These are phyloP conservation scores for Pyrgilauda ruficollis DNA, from an alignment of 2,113 vertebrate species.

Conservation along the genomic window DNA sequence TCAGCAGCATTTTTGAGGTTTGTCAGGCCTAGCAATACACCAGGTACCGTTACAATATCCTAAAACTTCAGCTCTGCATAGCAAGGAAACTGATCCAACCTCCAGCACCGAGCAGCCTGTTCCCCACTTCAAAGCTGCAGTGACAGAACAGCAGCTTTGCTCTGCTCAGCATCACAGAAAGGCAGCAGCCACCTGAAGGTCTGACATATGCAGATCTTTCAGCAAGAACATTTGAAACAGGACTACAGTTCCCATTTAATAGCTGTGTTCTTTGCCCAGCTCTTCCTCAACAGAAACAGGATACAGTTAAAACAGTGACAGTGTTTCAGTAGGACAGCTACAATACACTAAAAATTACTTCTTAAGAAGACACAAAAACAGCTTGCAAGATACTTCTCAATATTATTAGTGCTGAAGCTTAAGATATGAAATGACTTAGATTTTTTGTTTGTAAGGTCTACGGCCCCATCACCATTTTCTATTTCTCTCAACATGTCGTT, in stretches of 20 bases:
- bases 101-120: background rate
- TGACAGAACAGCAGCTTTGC: background rate
- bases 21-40: background rate
- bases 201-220: background rate
- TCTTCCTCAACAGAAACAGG: background rate
- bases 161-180: background rate
- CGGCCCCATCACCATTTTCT: background rate
- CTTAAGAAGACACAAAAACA: background rate
- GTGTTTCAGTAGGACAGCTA: background rate
- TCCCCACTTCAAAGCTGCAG: background rate
- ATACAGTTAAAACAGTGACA: background rate
- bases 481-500: background rate
- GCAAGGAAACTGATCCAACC: background rate
- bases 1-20: background rate
- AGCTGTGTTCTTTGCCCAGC: fast-evolving
- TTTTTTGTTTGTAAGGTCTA: background rate
- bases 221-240: background rate
- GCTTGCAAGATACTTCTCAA: background rate
- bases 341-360: background rate
- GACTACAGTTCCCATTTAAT: background rate
- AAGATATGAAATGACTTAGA: background rate
- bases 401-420: background rate
- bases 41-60: background rate
- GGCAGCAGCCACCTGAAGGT: background rate
- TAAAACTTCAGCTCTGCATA: background rate